Evolutionary conservation across 2,113 vertebrate species (phyloP).

Genomic region (Halichoerus grypus): DNA sequence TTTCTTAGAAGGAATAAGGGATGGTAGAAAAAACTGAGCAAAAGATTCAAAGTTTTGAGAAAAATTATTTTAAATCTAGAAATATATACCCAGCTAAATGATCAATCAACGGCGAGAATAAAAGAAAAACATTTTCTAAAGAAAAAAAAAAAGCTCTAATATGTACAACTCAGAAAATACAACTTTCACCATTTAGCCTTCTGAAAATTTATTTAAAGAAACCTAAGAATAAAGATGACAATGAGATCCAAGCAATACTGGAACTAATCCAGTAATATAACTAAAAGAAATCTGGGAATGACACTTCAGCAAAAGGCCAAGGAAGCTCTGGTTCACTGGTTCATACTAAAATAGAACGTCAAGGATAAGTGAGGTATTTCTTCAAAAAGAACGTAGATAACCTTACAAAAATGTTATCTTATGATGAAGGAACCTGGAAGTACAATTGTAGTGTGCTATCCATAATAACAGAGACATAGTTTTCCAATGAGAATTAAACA

Average conservation of each 20-base stretch:
- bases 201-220: background rate
- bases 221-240: background rate
- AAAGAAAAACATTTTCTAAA: background rate
- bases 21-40: background rate
- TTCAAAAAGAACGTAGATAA: background rate
- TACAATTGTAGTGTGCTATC: background rate
- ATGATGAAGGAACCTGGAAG: background rate
- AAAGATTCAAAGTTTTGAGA: background rate
- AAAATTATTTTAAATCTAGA: background rate
- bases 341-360: background rate
- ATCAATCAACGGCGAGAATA: background rate
- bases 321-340: background rate
- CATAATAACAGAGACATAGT: background rate
- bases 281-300: background rate
- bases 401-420: background rate
- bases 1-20: background rate
- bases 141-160: background rate
- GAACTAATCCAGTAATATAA: background rate
- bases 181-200: background rate
- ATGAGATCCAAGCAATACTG: background rate
- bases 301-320: background rate
- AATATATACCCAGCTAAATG: background rate
- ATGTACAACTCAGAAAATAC: conserved; percentile 11
- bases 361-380: background rate
- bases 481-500: background rate